Evolutionary conservation across 2,888 invertebrate genomes (phyloP), one percentile per base, ranked within the genome.

Genomic region (Drosophila formosana): DNA sequence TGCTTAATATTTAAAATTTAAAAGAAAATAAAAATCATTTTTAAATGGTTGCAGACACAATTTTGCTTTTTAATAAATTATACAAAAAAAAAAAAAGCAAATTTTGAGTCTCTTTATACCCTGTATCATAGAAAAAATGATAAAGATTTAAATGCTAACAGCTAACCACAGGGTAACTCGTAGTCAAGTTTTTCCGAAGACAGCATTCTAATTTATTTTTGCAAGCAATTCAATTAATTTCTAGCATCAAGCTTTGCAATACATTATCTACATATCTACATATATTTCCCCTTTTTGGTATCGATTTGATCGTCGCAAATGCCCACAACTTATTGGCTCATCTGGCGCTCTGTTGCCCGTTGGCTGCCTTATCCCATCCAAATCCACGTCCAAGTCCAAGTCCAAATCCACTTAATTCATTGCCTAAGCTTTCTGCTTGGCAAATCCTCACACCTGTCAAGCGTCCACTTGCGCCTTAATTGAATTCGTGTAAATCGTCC

Each of bases 401-500:
- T 49, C 45, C 55, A 51, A 66, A 74, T 69, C 53, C 87, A 80
- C 80, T 88, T 77, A 80, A 88, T 83, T 88, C 61, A 80, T 89
- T 69, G 88, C 56, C 67, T 72, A 57, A 86, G 70, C 81, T 52
- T 51, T 56, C 67, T 67, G 52, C 43, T 56, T 66, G 66, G 39
- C 53, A 56, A 70, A 57, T 70, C 63, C 89, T 80, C 68, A 77
- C 84, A 87, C 88, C 82, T 88, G 83, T 65, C 67, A 62, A n/a
- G 46, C 61, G 57, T 70, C 80, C 72, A 85, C 82, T 85, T 75
- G 75, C 65, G 60, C 70, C 89, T 86, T 82, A 82, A 82, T 89
- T 82, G 89, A 89, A 89, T 82, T 82, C 88, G 78, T 82, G 82
- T 89, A 89, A 84, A 72, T 83, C 80, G 87, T 80, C 69, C 57